A percentile compares a stretch with the other conserved stretches of the same genome.
These are phyloP conservation scores for Portevinia maculata DNA, from an alignment of 2,888 invertebrate genomes.

Conservation along the genomic window DNA sequence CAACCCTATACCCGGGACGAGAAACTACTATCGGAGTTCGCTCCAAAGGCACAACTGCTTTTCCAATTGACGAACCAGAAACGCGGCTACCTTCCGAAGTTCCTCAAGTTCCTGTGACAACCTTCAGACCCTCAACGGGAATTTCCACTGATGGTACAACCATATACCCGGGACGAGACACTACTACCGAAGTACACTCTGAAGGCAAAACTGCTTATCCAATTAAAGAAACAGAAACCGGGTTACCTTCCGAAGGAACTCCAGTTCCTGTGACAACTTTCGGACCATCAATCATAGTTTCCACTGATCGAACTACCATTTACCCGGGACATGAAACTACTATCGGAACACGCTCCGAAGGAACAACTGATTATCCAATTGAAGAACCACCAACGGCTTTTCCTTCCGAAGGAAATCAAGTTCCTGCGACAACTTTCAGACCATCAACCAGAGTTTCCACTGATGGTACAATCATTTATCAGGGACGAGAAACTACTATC, in stretches of 20 bases:
- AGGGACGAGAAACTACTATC: neutral
- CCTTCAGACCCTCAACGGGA: neutral
- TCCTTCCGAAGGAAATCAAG: neutral
- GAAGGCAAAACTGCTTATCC: neutral
- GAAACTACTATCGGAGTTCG: neutral
- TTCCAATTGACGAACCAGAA: neutral
- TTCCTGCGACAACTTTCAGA: too few relatives aligned
- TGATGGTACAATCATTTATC: neutral
- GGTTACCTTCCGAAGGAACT: too few relatives aligned
- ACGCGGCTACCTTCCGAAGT: too few relatives aligned
- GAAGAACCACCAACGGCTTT: neutral
- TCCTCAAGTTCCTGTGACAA: neutral
- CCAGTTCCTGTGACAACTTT: neutral
- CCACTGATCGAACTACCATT: constrained; percentile 1
- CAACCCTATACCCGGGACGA: neutral
- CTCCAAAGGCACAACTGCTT: neutral
- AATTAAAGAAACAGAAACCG: neutral
- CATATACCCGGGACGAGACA: neutral
- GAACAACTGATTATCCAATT: neutral
- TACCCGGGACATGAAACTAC: too few relatives aligned
- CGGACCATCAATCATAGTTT: neutral
- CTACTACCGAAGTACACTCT: neutral
- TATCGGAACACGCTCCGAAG: neutral
- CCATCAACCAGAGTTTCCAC: neutral
- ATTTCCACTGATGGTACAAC: neutral